Evolutionary conservation across 2,888 invertebrate genomes (phyloP).

Genomic region (Euclidia mi): DNA sequence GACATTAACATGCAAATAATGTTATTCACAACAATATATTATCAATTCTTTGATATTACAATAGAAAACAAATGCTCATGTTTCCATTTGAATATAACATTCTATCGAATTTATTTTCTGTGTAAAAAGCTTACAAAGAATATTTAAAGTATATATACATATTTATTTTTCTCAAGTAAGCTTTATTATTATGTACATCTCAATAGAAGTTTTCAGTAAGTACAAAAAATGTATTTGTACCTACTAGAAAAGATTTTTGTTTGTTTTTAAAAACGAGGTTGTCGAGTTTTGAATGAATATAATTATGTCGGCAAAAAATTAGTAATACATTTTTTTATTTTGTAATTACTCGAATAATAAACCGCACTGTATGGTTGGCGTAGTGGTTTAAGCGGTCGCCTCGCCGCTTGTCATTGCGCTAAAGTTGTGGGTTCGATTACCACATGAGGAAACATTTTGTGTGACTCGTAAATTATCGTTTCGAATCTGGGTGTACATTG

Average conservation of each 20-base stretch:
- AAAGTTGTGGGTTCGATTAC: too few relatives aligned
- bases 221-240: neutral
- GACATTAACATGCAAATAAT: neutral
- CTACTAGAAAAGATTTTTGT: neutral
- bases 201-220: neutral
- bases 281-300: too few relatives aligned
- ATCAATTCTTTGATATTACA: neutral
- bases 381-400: too few relatives aligned
- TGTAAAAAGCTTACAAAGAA: neutral
- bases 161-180: neutral
- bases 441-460: too few relatives aligned
- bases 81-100: conserved; percentile 5
- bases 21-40: neutral
- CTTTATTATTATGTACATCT: neutral
- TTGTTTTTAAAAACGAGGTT: neutral
- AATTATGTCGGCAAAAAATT: too few relatives aligned
- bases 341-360: too few relatives aligned
- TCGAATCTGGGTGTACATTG: too few relatives aligned
- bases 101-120: neutral
- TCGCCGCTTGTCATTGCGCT: too few relatives aligned
- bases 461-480: too few relatives aligned
- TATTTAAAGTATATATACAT: neutral
- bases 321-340: too few relatives aligned
- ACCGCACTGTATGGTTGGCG: too few relatives aligned
- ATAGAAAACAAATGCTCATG: conserved; percentile 3